Percentiles rank a stretch among this genome's conserved stretches.
phyloP scores from a whole-genome alignment of 2,113 vertebrate genomes.

The Poicephalus meyeri region DNA sequence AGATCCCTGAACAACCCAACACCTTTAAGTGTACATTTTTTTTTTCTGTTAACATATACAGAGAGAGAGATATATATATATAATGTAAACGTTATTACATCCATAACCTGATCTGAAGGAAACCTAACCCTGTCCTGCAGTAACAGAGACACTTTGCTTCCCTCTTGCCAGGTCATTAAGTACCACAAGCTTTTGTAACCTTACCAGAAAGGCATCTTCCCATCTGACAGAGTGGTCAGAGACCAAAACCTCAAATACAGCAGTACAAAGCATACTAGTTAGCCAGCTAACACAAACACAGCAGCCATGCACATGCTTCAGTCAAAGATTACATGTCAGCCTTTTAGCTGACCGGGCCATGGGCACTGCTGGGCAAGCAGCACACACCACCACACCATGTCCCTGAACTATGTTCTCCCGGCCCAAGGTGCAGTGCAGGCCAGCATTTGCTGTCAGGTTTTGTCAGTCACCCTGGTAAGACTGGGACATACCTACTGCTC shows the following conservation, averaged over 20 bases:
- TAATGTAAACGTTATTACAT: not conserved
- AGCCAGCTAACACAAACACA: not conserved
- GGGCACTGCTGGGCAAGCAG: fast-evolving
- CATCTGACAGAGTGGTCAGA: not conserved
- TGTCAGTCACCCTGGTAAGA: not conserved
- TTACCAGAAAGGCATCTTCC: not conserved
- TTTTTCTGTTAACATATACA: not conserved
- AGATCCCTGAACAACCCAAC: not conserved
- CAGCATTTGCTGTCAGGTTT: not conserved
- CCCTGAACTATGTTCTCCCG: fast-evolving
- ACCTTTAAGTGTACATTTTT: not conserved
- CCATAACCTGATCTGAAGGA: not conserved
- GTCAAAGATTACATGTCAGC: not conserved
- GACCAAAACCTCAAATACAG: not conserved
- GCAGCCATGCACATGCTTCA: fast-evolving
- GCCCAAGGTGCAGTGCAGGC: fast-evolving
- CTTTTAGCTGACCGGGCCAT: not conserved
- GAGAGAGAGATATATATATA: not conserved
- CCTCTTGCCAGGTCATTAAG: not conserved
- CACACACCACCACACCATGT: not conserved
- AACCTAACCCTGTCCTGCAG: not conserved
- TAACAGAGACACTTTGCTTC: not conserved
- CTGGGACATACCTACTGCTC: not conserved
- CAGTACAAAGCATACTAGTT: not conserved
- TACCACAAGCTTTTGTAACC: not conserved